Evolutionary conservation across 2,113 vertebrate species (phyloP).

Genomic region (Laterallus jamaicensis): DNA sequence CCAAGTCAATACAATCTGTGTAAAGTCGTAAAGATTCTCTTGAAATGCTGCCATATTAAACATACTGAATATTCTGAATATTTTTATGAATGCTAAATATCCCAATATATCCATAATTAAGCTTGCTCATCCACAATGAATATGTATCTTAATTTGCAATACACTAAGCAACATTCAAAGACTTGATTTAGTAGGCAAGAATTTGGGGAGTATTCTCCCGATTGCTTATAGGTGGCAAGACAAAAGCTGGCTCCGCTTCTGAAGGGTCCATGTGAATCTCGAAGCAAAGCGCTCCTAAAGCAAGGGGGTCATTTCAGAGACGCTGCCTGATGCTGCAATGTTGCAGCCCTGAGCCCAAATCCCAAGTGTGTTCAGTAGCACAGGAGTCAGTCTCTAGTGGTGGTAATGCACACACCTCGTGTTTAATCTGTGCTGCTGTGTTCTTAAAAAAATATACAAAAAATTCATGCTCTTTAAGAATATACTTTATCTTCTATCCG

Average conservation of each 20-base stretch:
- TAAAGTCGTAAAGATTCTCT: conserved; percentile 9
- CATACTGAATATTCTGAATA: conserved; percentile 60
- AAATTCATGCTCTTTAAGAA: not conserved
- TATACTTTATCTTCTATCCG: not conserved
- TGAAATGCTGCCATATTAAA: conserved; percentile 56
- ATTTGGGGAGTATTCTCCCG: not conserved
- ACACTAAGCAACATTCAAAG: not conserved
- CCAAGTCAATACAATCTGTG: conserved; percentile 27
- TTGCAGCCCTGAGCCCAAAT: not conserved
- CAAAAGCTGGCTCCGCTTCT: not conserved
- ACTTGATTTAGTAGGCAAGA: conserved; percentile 1
- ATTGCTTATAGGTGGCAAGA: not conserved
- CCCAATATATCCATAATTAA: conserved; percentile 55
- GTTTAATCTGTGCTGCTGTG: not conserved
- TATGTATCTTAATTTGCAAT: conserved; percentile 66
- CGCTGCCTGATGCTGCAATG: not conserved
- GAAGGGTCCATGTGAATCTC: not conserved
- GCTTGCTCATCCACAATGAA: conserved; percentile 49
- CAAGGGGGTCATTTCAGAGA: not conserved
- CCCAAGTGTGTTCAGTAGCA: not conserved
- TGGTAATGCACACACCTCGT: fast-evolving
- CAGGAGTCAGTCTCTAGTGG: not conserved
- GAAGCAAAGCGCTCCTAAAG: not conserved
- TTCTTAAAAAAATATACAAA: not conserved
- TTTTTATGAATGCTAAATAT: conserved; percentile 61